These are phyloP conservation scores for Notamacropus eugenii DNA, from an alignment of 2,797 vertebrate genomes.

Conservation along the genomic window DNA sequence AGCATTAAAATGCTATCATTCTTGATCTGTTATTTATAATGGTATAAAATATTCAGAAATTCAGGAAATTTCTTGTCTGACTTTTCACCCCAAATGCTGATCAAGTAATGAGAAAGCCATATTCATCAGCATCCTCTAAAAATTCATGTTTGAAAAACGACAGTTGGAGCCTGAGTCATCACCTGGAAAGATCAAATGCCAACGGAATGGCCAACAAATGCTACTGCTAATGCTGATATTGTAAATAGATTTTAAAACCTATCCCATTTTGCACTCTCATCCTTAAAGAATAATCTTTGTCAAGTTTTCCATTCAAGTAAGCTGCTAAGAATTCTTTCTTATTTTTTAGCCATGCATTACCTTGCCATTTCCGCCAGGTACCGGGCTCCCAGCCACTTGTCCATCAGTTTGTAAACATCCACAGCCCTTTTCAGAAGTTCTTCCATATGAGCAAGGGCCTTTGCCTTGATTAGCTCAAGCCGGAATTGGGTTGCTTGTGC, in stretches of 20 bases:
- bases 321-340: neutral
- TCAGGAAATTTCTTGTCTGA: neutral
- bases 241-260: constrained; percentile 29
- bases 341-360: constrained; percentile 79
- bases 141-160: neutral
- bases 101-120: neutral
- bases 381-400: constrained; percentile 87
- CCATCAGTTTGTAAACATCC: constrained; percentile 86
- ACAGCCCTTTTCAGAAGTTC: constrained; percentile 86
- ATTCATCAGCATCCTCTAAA: constrained; percentile 8
- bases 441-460: constrained; percentile 85
- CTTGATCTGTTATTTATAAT: neutral
- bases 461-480: constrained; percentile 89
- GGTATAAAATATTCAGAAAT: constrained; percentile 28
- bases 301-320: constrained; percentile 17
- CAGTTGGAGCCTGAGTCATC: neutral
- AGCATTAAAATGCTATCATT: neutral
- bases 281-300: constrained; percentile 21
- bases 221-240: neutral
- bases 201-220: neutral
- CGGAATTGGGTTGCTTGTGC: constrained; percentile 82
- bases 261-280: constrained; percentile 9
- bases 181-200: constrained; percentile 16
- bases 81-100: neutral
- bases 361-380: constrained; percentile 91